Conservation (phyloP, 2,888 invertebrate species). For the Synanthedon myopaeformis region DNA sequence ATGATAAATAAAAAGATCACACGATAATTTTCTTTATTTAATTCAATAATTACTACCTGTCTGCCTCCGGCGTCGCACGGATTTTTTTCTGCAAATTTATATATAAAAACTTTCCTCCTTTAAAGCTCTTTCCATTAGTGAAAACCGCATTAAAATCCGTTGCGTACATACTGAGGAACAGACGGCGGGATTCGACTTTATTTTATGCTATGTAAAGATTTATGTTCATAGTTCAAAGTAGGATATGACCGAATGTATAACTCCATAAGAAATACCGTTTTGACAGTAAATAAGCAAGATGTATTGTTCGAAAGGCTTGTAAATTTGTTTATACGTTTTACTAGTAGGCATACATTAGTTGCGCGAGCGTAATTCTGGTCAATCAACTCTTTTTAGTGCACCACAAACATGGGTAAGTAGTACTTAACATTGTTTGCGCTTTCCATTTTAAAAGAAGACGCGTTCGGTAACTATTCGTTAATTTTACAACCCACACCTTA, state of each 20-base stretch:
- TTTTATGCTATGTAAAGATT: too few species aligned
- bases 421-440: constrained; percentile 26
- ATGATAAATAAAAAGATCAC: too few species aligned
- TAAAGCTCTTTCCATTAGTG: too few species aligned
- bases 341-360: not conserved
- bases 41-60: too few species aligned
- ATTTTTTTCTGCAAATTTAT: too few species aligned
- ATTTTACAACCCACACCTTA: not conserved
- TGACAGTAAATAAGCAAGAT: not conserved
- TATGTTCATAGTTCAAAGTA: too few species aligned
- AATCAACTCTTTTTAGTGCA: constrained; percentile 21
- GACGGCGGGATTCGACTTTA: too few species aligned
- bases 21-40: too few species aligned
- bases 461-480: not conserved
- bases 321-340: constrained; percentile 2
- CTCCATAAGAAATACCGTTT: not conserved
- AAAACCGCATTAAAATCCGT: too few species aligned
- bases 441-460: constrained; percentile 26
- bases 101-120: too few species aligned
- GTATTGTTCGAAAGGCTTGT: not conserved
- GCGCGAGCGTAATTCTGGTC: constrained; percentile 6
- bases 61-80: too few species aligned
- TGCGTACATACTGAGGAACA: too few species aligned
- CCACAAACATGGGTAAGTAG: constrained; percentile 6
- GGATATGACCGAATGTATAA: not conserved